These are phyloP conservation scores for Clepsis dumicolana DNA, from an alignment of 2,888 invertebrate genomes.

Conservation along the genomic window DNA sequence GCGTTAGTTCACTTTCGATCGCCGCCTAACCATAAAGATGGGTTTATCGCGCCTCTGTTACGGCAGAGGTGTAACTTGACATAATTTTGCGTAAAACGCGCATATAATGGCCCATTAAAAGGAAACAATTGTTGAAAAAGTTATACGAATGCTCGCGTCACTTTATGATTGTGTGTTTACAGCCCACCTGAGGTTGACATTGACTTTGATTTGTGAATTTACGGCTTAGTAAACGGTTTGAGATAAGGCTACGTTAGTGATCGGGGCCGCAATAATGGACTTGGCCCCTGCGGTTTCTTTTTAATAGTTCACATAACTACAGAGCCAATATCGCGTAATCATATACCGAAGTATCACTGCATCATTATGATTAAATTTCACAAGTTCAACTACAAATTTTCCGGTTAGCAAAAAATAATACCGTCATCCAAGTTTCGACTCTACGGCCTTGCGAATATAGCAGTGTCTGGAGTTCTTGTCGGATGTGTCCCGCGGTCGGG, in stretches of 20 bases:
- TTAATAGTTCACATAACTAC: neutral
- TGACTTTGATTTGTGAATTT: slow-evolving; percentile 85
- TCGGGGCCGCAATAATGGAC: slow-evolving; percentile 42
- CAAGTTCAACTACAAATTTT: slow-evolving; percentile 5
- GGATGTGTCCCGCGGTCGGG: slow-evolving; percentile 76
- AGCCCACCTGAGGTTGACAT: slow-evolving; percentile 84
- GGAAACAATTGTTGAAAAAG: slow-evolving; percentile 86
- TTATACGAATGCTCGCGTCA: slow-evolving; percentile 84
- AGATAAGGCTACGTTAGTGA: slow-evolving; percentile 62
- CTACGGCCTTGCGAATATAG: slow-evolving; percentile 58
- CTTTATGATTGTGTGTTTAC: slow-evolving; percentile 85
- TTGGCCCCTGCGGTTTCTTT: slow-evolving; percentile 5
- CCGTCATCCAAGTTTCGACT: slow-evolving; percentile 56
- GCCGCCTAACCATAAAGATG: slow-evolving; percentile 82
- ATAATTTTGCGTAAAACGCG: slow-evolving; percentile 85
- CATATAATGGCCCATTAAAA: slow-evolving; percentile 85
- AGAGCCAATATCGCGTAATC: neutral
- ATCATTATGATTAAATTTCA: neutral
- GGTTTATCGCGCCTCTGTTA: slow-evolving; percentile 82
- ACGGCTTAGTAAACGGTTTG: slow-evolving; percentile 76
- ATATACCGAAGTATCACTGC: neutral
- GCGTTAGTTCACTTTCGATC: slow-evolving; percentile 80
- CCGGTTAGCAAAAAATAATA: neutral
- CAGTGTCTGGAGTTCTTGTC: slow-evolving; percentile 53
- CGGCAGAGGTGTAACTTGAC: slow-evolving; percentile 84